Evolutionary conservation across 2,888 invertebrate species (phyloP).

Genomic region (Melitaea athalia): DNA sequence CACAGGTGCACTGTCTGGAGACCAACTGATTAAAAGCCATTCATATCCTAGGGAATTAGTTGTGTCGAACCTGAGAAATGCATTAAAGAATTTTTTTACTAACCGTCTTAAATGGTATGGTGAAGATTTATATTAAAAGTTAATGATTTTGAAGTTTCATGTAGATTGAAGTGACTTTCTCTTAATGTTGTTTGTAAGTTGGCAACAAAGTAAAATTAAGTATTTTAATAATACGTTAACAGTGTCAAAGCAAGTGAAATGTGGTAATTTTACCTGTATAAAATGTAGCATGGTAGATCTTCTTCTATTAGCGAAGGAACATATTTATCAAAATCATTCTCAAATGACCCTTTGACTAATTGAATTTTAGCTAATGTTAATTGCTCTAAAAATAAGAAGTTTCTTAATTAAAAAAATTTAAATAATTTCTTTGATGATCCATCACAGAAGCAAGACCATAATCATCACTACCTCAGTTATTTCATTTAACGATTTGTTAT

Average conservation of each 20-base stretch:
- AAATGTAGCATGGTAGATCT: constrained; percentile 94
- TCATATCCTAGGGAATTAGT: constrained; percentile 91
- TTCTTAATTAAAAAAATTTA: neutral
- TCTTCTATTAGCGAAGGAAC: constrained; percentile 87
- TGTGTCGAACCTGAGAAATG: constrained; percentile 84
- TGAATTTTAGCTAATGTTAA: constrained; percentile 85
- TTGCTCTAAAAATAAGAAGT: constrained; percentile 84
- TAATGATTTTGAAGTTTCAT: too few species aligned
- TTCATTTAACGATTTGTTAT: too few species aligned
- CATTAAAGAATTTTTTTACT: neutral
- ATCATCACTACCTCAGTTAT: too few species aligned
- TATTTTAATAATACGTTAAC: too few species aligned
- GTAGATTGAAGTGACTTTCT: too few species aligned
- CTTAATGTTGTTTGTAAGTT: too few species aligned
- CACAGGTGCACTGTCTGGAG: constrained; percentile 94
- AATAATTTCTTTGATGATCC: too few species aligned
- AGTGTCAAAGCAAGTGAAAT: neutral
- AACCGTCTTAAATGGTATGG: too few species aligned
- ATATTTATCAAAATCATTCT: constrained; percentile 91
- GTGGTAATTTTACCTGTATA: constrained; percentile 86
- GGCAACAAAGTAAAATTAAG: too few species aligned
- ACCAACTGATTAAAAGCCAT: constrained; percentile 97
- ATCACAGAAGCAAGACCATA: too few species aligned
- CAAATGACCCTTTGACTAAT: constrained; percentile 89
- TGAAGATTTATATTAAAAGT: too few species aligned